phyloP scores from a whole-genome alignment of 2,888 invertebrate species.

The Tiliacea aurago region DNA sequence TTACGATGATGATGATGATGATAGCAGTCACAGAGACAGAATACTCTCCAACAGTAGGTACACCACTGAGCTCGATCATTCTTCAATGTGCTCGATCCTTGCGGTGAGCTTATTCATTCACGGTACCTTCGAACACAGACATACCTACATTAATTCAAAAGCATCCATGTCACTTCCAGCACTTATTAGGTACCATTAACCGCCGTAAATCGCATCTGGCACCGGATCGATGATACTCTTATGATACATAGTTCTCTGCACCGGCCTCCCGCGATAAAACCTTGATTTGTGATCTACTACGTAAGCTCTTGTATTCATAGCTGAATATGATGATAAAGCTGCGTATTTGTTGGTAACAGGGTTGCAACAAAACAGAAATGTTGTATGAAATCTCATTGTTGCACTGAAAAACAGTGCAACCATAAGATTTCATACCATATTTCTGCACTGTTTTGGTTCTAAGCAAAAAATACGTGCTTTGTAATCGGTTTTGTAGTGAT shows the following conservation, averaged over 20 bases:
- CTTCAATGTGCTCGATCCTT: background rate
- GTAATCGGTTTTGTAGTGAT: no score
- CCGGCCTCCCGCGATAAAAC: constrained; percentile 79
- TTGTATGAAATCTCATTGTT: no score
- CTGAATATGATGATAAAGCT: background rate
- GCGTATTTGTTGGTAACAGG: background rate
- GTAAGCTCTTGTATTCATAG: background rate
- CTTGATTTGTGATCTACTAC: constrained; percentile 77
- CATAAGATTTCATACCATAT: no score
- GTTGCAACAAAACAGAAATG: no score
- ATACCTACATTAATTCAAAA: background rate
- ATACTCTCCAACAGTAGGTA: background rate
- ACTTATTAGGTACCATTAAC: constrained; percentile 60
- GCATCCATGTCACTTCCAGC: constrained; percentile 57
- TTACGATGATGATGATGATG: no score
- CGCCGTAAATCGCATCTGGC: constrained; percentile 81
- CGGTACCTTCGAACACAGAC: background rate
- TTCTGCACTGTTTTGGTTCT: no score
- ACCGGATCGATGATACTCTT: constrained; percentile 80
- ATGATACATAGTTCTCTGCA: constrained; percentile 83
- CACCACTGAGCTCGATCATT: background rate
- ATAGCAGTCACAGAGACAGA: no score
- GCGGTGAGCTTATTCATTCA: background rate
- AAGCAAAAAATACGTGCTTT: no score
- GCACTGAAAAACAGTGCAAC: no score